Percentiles rank a stretch among this genome's conserved stretches.
Evolutionary conservation across 1,140 invertebrate species (phyloP).

Genomic region (Brachionus angularis): DNA sequence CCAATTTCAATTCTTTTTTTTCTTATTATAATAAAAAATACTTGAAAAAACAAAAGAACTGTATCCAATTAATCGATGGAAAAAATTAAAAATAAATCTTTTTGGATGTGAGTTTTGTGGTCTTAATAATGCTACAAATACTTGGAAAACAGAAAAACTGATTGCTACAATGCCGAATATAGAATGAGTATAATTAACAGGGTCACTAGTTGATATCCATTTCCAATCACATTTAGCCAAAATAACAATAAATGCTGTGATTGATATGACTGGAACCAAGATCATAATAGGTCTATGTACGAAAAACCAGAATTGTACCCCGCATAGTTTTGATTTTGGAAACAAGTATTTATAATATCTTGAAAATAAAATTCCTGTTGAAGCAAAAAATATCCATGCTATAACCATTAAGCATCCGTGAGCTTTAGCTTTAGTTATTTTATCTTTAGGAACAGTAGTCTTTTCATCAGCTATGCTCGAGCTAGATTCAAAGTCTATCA

Average conservation of each 20-base stretch:
- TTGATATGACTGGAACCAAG: conserved; percentile 16
- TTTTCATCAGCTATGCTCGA: not conserved
- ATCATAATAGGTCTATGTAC: conserved; percentile 32
- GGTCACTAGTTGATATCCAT: conserved; percentile 5
- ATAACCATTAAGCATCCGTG: conserved; percentile 30
- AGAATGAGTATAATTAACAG: conserved; percentile 24
- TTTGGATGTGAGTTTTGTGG: conserved; percentile 7
- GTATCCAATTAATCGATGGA: conserved; percentile 6
- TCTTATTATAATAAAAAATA: not conserved
- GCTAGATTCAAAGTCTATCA: not conserved
- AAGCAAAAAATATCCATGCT: conserved; percentile 36
- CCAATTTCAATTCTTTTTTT: not conserved
- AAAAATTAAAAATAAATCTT: conserved; percentile 30
- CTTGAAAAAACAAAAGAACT: conserved; percentile 26
- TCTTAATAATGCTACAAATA: conserved; percentile 21
- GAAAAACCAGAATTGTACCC: not conserved
- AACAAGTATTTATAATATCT: conserved; percentile 6
- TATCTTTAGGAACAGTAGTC: not conserved
- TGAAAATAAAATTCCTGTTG: conserved; percentile 20
- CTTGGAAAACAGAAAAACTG: conserved; percentile 29
- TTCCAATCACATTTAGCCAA: conserved; percentile 9
- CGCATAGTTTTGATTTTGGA: not conserved
- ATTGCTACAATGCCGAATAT: conserved; percentile 42
- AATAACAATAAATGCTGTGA: conserved; percentile 7
- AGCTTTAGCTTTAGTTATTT: conserved; percentile 22